Evolutionary conservation across 2,888 invertebrate genomes (phyloP).

Genomic region (Meandrusa payeni): DNA sequence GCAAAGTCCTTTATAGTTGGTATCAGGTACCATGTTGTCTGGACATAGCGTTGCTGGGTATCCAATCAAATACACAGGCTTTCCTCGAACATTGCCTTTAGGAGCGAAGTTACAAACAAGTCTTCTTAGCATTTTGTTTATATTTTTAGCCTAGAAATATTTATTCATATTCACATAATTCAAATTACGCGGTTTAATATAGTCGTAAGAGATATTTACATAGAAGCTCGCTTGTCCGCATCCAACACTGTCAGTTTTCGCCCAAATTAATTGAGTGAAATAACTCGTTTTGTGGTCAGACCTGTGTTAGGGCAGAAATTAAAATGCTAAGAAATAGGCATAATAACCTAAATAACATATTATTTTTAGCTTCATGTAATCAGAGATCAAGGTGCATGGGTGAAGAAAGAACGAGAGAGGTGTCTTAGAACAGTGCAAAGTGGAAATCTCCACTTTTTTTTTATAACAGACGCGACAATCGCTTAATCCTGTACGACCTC

Average conservation of each 20-base stretch:
- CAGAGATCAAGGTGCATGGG: too few species aligned
- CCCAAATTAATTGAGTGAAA: conserved; percentile 72
- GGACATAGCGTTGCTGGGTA: conserved; percentile 59
- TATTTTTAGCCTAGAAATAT: conserved; percentile 25
- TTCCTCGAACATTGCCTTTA: conserved; percentile 55
- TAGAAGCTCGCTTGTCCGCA: conserved; percentile 65
- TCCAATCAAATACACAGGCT: conserved; percentile 60
- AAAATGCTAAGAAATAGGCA: not conserved
- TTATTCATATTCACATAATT: too few species aligned
- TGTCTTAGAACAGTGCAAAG: too few species aligned
- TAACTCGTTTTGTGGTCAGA: conserved; percentile 36
- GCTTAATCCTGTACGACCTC: too few species aligned
- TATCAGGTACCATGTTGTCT: conserved; percentile 40
- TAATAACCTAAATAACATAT: too few species aligned
- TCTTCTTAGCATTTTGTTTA: conserved; percentile 47
- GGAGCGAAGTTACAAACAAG: conserved; percentile 69
- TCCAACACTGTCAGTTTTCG: conserved; percentile 58
- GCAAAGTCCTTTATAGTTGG: conserved; percentile 46
- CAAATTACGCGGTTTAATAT: too few species aligned
- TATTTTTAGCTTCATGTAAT: too few species aligned
- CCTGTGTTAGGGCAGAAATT: conserved; percentile 4
- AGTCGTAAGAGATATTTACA: conserved; percentile 40
- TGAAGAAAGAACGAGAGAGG: too few species aligned
- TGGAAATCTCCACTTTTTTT: too few species aligned
- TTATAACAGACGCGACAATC: too few species aligned